phyloP scores from a whole-genome alignment of 2,888 invertebrate species.

The Apomyelois bistriatella region DNA sequence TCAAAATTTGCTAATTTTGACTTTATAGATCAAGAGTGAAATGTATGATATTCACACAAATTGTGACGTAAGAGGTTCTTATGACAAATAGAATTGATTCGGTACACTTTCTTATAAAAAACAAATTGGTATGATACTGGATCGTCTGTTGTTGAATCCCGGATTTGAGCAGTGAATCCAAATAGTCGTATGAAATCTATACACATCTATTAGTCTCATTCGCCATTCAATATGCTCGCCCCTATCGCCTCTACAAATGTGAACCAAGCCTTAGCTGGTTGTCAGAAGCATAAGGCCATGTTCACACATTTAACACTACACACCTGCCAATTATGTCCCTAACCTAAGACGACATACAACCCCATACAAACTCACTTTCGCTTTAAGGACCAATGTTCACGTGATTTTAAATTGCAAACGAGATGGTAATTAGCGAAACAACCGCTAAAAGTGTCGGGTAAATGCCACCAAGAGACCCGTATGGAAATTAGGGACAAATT shows the following conservation, averaged over 20 bases:
- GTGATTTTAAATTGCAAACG: constrained; percentile 75
- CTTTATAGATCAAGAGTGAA: too few relatives aligned
- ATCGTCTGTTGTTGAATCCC: too few relatives aligned
- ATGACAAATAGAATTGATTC: too few relatives aligned
- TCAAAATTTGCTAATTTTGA: too few relatives aligned
- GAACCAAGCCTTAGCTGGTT: not conserved
- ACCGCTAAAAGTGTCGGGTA: constrained; percentile 60
- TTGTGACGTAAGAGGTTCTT: too few relatives aligned
- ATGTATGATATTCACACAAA: too few relatives aligned
- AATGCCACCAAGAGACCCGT: constrained; percentile 63
- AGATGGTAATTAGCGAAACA: constrained; percentile 78
- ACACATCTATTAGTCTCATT: too few relatives aligned
- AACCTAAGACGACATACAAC: constrained; percentile 41
- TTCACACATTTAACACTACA: constrained; percentile 51
- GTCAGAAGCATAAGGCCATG: constrained; percentile 41
- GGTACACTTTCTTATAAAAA: too few relatives aligned
- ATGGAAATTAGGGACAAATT: constrained; percentile 77
- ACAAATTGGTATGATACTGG: too few relatives aligned
- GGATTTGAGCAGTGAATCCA: too few relatives aligned
- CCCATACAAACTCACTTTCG: constrained; percentile 58
- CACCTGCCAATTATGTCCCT: constrained; percentile 59
- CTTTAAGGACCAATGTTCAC: constrained; percentile 46
- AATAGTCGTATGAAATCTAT: too few relatives aligned
- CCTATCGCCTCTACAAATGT: not conserved
- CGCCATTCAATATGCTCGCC: too few relatives aligned